Percentiles rank a stretch among this genome's conserved stretches.
Evolutionary conservation across 35 echinoderm and acorn worm genomes (phyloP).

Genomic region (Lytechinus variegatus): DNA sequence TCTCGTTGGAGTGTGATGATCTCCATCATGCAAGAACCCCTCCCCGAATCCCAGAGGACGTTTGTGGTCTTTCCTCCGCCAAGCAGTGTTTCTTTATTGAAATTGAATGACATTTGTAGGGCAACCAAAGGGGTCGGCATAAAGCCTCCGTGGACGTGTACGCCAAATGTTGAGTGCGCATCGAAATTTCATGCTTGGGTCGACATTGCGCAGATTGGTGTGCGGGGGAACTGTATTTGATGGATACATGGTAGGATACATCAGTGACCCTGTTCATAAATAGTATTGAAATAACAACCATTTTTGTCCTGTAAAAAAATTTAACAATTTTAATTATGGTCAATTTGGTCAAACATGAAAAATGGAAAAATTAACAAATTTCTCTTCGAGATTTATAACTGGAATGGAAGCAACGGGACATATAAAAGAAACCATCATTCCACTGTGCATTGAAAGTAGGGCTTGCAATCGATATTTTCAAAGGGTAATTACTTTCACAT

Average conservation of each 20-base stretch:
- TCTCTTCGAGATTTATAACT: too few relatives aligned
- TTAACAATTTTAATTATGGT: background rate
- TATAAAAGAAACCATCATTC: background rate
- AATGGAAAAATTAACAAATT: background rate
- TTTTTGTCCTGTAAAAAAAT: background rate
- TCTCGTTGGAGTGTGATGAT: background rate
- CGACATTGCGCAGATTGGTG: background rate
- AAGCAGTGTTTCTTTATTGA: background rate
- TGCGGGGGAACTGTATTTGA: background rate
- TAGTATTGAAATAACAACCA: too few relatives aligned
- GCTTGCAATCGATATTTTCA: background rate
- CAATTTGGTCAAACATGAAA: background rate
- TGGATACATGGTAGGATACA: background rate
- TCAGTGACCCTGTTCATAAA: too few relatives aligned
- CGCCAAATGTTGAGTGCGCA: background rate
- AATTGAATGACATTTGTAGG: conserved; percentile 13
- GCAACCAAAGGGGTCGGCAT: background rate
- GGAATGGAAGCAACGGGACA: background rate
- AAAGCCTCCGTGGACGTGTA: background rate
- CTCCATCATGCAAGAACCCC: background rate
- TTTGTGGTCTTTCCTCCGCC: background rate
- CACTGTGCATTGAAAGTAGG: background rate
- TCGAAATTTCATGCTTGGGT: background rate
- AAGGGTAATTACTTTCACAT: background rate
- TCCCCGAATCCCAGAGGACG: background rate